Conservation (phyloP, 2,113 vertebrate species). For the Serilophus lunatus region DNA sequence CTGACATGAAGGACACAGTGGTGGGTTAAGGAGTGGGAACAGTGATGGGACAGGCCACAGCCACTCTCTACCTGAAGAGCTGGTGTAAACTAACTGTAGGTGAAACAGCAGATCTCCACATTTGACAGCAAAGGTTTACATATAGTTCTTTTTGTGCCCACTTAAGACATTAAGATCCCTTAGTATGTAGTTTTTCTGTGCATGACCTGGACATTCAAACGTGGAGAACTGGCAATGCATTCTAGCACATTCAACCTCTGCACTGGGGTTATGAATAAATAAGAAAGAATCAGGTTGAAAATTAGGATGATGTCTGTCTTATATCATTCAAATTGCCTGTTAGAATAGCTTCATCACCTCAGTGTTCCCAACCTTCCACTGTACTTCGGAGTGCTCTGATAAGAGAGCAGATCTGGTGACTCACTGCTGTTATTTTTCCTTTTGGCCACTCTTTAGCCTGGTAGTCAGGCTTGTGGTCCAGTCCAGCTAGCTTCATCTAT, state of each 20-base stretch:
- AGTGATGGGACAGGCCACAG: accelerated
- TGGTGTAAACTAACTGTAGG: neutral
- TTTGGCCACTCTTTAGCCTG: neutral
- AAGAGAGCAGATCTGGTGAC: neutral
- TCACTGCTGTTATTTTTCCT: neutral
- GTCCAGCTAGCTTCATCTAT: neutral
- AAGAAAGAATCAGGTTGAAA: neutral
- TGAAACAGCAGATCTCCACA: neutral
- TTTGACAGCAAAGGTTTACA: neutral
- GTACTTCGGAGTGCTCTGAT: neutral
- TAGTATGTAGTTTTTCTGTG: neutral
- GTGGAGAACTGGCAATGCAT: neutral
- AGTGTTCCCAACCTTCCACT: neutral
- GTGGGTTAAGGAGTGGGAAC: neutral
- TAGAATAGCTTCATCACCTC: neutral
- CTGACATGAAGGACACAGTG: accelerated
- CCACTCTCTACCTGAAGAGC: accelerated
- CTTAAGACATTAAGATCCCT: neutral
- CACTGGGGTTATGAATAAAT: neutral
- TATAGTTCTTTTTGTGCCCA: neutral
- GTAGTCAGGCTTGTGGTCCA: neutral
- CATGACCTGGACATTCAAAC: neutral
- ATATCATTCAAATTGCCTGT: neutral
- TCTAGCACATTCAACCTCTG: neutral
- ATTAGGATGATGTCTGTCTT: neutral